phyloP scores from a whole-genome alignment of 2,888 invertebrate genomes.

The Acrobasis repandana region DNA sequence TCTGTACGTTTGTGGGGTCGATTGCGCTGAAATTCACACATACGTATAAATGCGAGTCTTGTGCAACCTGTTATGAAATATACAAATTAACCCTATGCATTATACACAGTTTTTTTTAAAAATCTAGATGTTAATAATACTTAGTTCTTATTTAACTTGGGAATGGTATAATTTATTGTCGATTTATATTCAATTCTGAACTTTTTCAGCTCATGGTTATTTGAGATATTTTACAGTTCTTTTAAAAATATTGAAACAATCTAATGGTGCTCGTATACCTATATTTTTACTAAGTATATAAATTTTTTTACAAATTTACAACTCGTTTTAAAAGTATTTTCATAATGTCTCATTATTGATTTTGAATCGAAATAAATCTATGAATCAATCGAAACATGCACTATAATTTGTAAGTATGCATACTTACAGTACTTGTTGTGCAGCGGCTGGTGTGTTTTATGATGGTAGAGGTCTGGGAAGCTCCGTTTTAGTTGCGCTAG shows the following conservation, averaged over 20 bases:
- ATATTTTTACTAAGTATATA: neutral
- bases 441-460: constrained; percentile 89
- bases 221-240: too few species aligned
- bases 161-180: too few species aligned
- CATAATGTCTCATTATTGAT: constrained; percentile 2
- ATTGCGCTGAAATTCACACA: constrained; percentile 79
- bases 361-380: constrained; percentile 29
- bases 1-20: constrained; percentile 84
- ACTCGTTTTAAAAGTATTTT: neutral
- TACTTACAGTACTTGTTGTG: constrained; percentile 87
- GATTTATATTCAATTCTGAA: too few species aligned
- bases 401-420: constrained; percentile 58
- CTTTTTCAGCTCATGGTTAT: too few species aligned
- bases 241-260: neutral
- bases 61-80: too few species aligned
- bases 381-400: constrained; percentile 51
- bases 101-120: too few species aligned
- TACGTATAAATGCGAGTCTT: neutral
- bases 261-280: neutral
- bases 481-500: constrained; percentile 94
- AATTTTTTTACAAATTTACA: constrained; percentile 16
- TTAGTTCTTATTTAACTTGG: too few species aligned
- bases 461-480: constrained; percentile 92
- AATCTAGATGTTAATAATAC: too few species aligned
- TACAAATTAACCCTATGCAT: too few species aligned